These are phyloP conservation scores for Chlorocebus sabaeus DNA, from an alignment of 2,113 vertebrate species.

Conservation along the genomic window DNA sequence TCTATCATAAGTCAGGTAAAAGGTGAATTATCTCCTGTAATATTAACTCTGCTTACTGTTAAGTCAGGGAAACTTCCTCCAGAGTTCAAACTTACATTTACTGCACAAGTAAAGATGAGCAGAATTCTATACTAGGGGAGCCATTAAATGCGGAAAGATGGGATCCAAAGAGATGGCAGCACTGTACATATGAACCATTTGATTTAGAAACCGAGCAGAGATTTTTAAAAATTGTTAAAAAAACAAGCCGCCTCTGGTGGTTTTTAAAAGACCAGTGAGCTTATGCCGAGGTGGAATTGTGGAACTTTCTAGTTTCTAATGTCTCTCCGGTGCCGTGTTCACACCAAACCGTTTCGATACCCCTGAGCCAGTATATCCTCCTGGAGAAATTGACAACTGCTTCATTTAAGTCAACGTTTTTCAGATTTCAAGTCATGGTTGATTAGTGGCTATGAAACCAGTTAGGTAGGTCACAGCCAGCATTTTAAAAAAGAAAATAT, in stretches of 20 bases:
- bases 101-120: neutral
- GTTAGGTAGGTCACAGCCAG: neutral
- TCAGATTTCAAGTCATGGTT: neutral
- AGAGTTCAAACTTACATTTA: neutral
- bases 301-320: neutral
- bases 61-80: neutral
- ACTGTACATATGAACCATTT: neutral
- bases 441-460: neutral
- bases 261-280: neutral
- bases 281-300: neutral
- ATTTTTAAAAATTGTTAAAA: neutral
- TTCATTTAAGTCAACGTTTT: neutral
- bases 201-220: neutral
- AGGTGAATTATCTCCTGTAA: neutral
- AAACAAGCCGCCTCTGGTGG: neutral
- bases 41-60: neutral
- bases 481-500: neutral
- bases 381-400: neutral
- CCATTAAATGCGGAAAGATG: neutral
- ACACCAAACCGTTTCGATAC: neutral
- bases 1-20: neutral
- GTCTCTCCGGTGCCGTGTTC: neutral
- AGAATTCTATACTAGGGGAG: neutral
- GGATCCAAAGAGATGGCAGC: rapidly evolving
- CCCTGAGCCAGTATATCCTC: neutral